A percentile compares a stretch with the other conserved stretches of the same genome.
Conservation (phyloP, 2,888 invertebrate species). For the Hydraecia micacea region DNA sequence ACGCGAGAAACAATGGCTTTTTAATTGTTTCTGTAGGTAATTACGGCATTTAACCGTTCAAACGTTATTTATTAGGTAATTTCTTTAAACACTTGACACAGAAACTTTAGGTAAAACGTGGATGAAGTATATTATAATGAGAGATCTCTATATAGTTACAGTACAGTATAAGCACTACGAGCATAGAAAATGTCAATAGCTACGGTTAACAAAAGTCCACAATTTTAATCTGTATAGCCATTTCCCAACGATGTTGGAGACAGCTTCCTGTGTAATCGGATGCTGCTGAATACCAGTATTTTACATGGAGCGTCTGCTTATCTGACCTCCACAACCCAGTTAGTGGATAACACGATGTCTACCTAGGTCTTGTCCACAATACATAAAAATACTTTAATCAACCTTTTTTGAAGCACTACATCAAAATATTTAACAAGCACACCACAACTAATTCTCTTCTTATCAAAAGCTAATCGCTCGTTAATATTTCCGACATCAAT, state of each 20-base stretch:
- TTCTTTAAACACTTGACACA: too few relatives aligned
- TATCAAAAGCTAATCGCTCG: conserved; percentile 60
- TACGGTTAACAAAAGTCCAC: background rate
- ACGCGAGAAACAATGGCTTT: too few relatives aligned
- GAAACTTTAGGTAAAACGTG: too few relatives aligned
- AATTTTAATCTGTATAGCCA: background rate
- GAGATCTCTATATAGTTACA: background rate
- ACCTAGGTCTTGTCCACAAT: background rate
- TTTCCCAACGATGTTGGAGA: too few relatives aligned
- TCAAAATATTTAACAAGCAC: conserved; percentile 51
- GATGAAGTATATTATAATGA: background rate
- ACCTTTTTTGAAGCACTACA: conserved; percentile 3
- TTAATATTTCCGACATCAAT: conserved; percentile 64
- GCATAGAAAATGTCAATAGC: background rate
- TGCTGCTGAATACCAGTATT: background rate
- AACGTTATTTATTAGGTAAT: too few relatives aligned
- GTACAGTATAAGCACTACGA: too few relatives aligned
- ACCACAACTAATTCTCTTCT: conserved; percentile 56
- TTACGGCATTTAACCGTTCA: too few relatives aligned
- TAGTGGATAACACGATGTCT: too few relatives aligned
- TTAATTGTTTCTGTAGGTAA: too few relatives aligned
- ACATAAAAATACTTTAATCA: background rate
- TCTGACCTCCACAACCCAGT: background rate
- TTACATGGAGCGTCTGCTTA: background rate
- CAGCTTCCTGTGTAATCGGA: background rate